Percentiles rank a stretch among this genome's conserved stretches.
Evolutionary conservation across 2,888 invertebrate species (phyloP).

Genomic region (Mamestra brassicae): DNA sequence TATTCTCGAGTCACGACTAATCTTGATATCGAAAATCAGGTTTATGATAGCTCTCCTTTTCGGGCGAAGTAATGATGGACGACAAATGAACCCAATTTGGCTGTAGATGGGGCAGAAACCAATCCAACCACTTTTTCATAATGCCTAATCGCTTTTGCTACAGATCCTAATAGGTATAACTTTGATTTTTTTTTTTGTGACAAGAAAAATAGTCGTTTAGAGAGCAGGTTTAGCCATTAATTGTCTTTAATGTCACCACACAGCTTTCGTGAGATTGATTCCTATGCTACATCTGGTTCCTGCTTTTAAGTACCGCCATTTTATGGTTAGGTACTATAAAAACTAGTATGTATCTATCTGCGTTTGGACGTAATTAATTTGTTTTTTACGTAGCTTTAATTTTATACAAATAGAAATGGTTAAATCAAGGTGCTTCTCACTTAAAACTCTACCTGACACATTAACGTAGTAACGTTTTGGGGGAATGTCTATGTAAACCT

Average conservation of each 20-base stretch:
- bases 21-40: conserved; percentile 21
- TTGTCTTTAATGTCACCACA: conserved; percentile 21
- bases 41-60: conserved; percentile 32
- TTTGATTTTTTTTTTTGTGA: not conserved
- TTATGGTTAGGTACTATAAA: not conserved
- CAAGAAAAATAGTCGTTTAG: conserved; percentile 21
- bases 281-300: conserved; percentile 8
- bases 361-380: not conserved
- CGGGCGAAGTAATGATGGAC: conserved; percentile 2
- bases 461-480: too few relatives aligned
- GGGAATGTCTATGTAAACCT: too few relatives aligned
- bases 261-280: conserved; percentile 40
- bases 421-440: too few relatives aligned
- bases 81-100: conserved; percentile 18
- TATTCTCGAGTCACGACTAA: not conserved
- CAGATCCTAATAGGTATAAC: not conserved
- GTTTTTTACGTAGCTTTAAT: not conserved
- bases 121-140: conserved; percentile 7
- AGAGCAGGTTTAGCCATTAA: conserved; percentile 35
- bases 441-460: too few relatives aligned
- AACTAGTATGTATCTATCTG: not conserved
- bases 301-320: conserved; percentile 17
- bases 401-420: not conserved
- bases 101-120: conserved; percentile 5
- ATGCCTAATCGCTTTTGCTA: conserved; percentile 11